phyloP scores from a whole-genome alignment of 2,113 vertebrate genomes.

The Thomomys bottae region DNA sequence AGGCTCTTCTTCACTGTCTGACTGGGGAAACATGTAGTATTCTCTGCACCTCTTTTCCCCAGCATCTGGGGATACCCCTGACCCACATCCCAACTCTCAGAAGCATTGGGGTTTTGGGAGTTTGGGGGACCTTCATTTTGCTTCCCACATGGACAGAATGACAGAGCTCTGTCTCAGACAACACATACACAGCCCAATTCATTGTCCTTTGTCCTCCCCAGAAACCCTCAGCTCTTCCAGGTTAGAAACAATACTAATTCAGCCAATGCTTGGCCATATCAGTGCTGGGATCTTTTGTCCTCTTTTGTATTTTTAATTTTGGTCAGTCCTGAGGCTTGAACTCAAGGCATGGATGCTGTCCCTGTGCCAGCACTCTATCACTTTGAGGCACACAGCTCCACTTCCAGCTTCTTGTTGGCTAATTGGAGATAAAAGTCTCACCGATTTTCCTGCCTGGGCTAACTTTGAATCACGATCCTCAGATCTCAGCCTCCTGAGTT shows the following conservation, averaged over 20 bases:
- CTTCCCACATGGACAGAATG: neutral
- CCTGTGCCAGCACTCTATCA: too few relatives aligned
- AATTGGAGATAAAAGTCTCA: too few relatives aligned
- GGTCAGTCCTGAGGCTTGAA: too few relatives aligned
- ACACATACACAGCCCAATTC: neutral
- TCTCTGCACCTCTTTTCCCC: neutral
- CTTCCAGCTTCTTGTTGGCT: too few relatives aligned
- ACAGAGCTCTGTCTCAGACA: neutral
- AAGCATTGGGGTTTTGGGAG: too few relatives aligned
- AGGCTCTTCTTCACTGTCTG: neutral
- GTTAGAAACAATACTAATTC: neutral
- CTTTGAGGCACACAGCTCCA: too few relatives aligned
- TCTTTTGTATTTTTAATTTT: too few relatives aligned
- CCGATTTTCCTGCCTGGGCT: too few relatives aligned
- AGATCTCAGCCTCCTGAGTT: too few relatives aligned
- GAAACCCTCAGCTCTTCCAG: neutral
- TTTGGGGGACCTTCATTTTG: neutral
- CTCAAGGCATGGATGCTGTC: too few relatives aligned
- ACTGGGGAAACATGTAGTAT: neutral
- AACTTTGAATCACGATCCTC: too few relatives aligned
- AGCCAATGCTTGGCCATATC: conserved; percentile 1
- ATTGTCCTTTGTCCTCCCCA: neutral
- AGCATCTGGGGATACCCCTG: neutral
- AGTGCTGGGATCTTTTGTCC: neutral
- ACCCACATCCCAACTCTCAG: neutral